Conservation (phyloP, 35 echinoderm and acorn worm species). For the Nesometra sesokonis region DNA sequence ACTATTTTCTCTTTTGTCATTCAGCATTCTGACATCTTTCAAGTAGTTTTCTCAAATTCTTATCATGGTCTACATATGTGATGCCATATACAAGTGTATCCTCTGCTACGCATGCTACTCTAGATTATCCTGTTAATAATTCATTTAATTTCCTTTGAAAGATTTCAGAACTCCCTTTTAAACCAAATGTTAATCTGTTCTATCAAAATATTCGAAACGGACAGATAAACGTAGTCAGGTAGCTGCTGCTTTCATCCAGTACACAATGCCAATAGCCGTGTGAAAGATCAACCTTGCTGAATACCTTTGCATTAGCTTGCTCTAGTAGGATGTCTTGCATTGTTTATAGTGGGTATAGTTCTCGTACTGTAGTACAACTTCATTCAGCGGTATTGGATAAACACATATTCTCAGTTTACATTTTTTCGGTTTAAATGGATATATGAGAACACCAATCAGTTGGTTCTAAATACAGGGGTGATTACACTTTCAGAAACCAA, state of each 20-base stretch:
- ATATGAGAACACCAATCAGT: background rate
- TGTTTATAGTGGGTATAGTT: too few relatives aligned
- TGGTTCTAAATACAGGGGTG: background rate
- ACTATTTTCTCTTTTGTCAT: slow-evolving; percentile 33
- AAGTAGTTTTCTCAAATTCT: slow-evolving; percentile 30
- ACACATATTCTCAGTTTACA: slow-evolving; percentile 2
- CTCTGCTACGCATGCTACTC: slow-evolving; percentile 42
- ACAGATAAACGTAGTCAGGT: slow-evolving; percentile 52
- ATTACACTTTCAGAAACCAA: background rate
- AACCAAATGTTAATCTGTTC: background rate
- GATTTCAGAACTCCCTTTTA: background rate
- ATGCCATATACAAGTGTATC: slow-evolving; percentile 50
- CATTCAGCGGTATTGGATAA: background rate
- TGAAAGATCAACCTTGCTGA: slow-evolving; percentile 19
- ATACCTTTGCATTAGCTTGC: slow-evolving; percentile 23
- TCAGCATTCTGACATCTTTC: slow-evolving; percentile 36
- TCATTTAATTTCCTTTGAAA: background rate
- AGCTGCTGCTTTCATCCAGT: slow-evolving; percentile 8
- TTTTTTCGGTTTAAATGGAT: background rate
- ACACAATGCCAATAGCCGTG: slow-evolving; percentile 38
- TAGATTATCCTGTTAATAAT: slow-evolving; percentile 24
- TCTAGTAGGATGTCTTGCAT: too few relatives aligned
- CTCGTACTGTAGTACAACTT: background rate
- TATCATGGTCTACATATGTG: slow-evolving; percentile 42
- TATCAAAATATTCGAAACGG: slow-evolving; percentile 52